Conservation (phyloP, 2,797 vertebrate species). For the Lutjanus argentimaculatus region DNA sequence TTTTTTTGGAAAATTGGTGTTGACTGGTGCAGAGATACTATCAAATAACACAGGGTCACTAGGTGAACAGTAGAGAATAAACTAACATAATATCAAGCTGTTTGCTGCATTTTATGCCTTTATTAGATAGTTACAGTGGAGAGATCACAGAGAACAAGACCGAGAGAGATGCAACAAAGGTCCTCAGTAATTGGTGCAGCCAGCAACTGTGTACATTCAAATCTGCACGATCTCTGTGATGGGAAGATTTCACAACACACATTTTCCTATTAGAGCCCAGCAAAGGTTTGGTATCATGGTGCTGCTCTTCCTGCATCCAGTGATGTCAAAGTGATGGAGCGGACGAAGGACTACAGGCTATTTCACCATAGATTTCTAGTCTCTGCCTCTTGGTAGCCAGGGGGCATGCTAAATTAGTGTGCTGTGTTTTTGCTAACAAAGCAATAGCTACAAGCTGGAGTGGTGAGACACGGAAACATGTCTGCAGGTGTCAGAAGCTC, state of each 20-base stretch:
- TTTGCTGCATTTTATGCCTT: not conserved
- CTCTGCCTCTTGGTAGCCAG: too few species aligned
- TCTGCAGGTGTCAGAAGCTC: too few species aligned
- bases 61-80: not conserved
- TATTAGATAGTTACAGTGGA: not conserved
- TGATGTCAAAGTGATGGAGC: too few species aligned
- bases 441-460: too few species aligned
- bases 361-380: too few species aligned
- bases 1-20: slow-evolving; percentile 34
- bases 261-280: slow-evolving; percentile 2
- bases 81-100: not conserved
- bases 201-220: slow-evolving; percentile 14
- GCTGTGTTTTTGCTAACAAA: too few species aligned
- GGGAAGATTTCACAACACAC: not conserved
- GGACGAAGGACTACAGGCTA: too few species aligned
- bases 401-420: too few species aligned
- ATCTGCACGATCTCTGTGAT: not conserved
- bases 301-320: too few species aligned
- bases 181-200: not conserved
- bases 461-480: too few species aligned
- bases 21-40: slow-evolving; percentile 15
- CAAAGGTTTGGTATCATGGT: not conserved
- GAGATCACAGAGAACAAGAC: not conserved
- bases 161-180: not conserved
- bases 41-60: slow-evolving; percentile 13